Conservation (phyloP, 1,140 invertebrate genomes). For the Pemphigus obesinymphae region DNA sequence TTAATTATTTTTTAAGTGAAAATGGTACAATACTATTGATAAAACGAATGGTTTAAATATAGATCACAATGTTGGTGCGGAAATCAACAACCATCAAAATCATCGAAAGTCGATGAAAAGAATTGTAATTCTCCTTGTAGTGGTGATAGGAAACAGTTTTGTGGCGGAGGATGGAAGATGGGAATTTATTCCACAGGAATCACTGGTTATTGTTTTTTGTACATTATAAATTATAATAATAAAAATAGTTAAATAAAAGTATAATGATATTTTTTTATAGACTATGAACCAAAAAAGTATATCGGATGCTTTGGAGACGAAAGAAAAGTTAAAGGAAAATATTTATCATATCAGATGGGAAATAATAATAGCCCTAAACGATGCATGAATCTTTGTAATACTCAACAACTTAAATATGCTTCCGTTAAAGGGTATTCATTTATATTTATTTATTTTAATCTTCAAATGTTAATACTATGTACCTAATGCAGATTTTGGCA, state of each 20-base stretch:
- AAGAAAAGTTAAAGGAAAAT: neutral
- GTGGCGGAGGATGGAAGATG: slow-evolving; percentile 84
- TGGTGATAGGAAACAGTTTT: slow-evolving; percentile 65
- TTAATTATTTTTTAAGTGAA: neutral
- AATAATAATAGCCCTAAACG: slow-evolving; percentile 43
- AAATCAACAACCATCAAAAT: slow-evolving; percentile 63
- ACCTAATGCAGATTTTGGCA: too few species aligned
- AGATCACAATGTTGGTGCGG: slow-evolving; percentile 91
- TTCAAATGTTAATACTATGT: neutral
- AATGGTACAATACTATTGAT: neutral
- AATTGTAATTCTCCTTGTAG: slow-evolving; percentile 82
- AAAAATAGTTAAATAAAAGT: neutral
- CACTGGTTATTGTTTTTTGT: slow-evolving; percentile 57
- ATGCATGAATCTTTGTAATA: slow-evolving; percentile 45
- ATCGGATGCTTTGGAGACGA: neutral
- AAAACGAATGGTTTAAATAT: neutral
- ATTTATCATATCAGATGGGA: slow-evolving; percentile 9
- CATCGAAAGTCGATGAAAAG: slow-evolving; percentile 54
- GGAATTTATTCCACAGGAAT: slow-evolving; percentile 84
- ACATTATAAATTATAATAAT: neutral
- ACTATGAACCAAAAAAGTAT: neutral
- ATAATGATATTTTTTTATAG: neutral
- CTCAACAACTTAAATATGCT: slow-evolving; percentile 23
- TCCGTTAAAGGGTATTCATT: neutral
- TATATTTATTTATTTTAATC: neutral